phyloP scores from a whole-genome alignment of 2,113 vertebrate genomes.

The Manacus vitellinus region DNA sequence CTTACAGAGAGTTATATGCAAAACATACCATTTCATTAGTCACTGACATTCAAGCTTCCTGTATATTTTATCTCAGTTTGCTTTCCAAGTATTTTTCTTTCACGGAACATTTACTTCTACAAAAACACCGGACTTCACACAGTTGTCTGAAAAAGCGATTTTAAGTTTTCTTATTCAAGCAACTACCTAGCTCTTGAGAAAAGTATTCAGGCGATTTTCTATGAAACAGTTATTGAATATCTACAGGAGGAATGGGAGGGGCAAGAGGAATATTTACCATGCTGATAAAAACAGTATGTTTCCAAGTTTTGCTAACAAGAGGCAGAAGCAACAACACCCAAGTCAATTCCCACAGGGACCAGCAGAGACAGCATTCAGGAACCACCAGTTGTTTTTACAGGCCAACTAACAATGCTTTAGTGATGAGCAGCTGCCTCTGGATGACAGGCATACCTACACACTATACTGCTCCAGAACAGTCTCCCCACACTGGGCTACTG shows the following conservation, averaged over 20 bases:
- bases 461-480: neutral
- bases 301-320: neutral
- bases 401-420: neutral
- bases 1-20: neutral
- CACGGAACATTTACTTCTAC: neutral
- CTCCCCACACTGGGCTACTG: neutral
- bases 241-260: neutral
- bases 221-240: neutral
- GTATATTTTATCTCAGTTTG: neutral
- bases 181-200: neutral
- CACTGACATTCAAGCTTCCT: constrained; percentile 12
- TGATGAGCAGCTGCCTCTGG: neutral
- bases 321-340: neutral
- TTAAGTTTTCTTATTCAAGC: neutral
- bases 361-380: neutral
- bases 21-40: neutral
- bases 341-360: neutral
- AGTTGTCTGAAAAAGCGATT: constrained; percentile 2
- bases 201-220: neutral
- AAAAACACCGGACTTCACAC: neutral
- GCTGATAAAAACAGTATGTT: neutral
- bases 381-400: neutral
- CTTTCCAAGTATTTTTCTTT: constrained; percentile 34
- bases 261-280: neutral
- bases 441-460: neutral